phyloP scores from a whole-genome alignment of 2,888 invertebrate genomes.

The Drosophila seclusa region DNA sequence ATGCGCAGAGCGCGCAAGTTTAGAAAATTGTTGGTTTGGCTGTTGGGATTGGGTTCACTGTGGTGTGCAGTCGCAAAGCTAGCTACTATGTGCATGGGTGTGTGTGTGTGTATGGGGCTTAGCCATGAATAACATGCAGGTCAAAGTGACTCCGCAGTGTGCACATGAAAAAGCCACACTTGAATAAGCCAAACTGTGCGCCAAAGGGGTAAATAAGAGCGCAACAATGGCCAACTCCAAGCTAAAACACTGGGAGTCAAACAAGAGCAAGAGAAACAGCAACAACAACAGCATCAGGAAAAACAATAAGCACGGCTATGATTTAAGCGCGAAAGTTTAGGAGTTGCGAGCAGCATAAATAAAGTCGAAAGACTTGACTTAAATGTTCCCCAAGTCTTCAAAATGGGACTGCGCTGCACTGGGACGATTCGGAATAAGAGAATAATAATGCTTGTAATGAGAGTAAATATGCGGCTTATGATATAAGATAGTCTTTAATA shows the following conservation, averaged over 20 bases:
- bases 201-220: slow-evolving; percentile 76
- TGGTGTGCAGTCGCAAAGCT: slow-evolving; percentile 8
- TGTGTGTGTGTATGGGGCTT: slow-evolving; percentile 48
- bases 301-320: slow-evolving; percentile 71
- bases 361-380: slow-evolving; percentile 19
- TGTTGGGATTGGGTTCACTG: slow-evolving; percentile 47
- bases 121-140: slow-evolving; percentile 78
- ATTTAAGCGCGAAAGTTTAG: slow-evolving; percentile 63
- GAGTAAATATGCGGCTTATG: too few species aligned
- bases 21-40: slow-evolving; percentile 74
- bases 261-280: slow-evolving; percentile 15
- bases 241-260: slow-evolving; percentile 28
- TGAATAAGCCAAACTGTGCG: slow-evolving; percentile 69
- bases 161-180: slow-evolving; percentile 59
- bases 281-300: slow-evolving; percentile 29
- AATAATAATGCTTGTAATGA: neutral
- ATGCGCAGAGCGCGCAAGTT: slow-evolving; percentile 68
- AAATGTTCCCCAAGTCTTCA: slow-evolving; percentile 15
- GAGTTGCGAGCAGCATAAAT: slow-evolving; percentile 46
- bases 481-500: neutral
- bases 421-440: neutral
- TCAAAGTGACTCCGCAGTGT: slow-evolving; percentile 71
- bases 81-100: neutral
- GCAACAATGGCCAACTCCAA: slow-evolving; percentile 60
- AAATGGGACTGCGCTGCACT: neutral